Evolutionary conservation across 2,888 invertebrate genomes (phyloP), one percentile per base, ranked within the genome.

Genomic region (Cephus pulcher): DNA sequence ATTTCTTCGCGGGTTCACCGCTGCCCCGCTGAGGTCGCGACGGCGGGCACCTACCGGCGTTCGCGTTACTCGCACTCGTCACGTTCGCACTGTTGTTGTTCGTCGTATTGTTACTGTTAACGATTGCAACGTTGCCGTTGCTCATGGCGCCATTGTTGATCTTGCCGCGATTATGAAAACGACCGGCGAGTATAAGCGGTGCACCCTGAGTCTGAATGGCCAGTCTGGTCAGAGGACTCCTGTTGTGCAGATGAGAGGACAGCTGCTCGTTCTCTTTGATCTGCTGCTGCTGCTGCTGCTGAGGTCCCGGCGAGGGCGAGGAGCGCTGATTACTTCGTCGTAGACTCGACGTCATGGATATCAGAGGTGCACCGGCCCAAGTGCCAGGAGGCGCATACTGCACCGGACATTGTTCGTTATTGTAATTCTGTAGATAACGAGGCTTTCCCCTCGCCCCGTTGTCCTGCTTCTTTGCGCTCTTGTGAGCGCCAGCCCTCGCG

Each of bases 201-300:
- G 95, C 96, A 73, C 97, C 97, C 90, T 96, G 96, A 9, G 96
- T 96, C 91, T 97, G 97, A 88, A 96, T 95, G 23, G 96, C 96
- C 82, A 97, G 92, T 86, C 96, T 94, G 12, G 96, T 95, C 82
- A 97, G 94, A 73, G 95, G 94, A 83, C 94, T 90, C 35, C 89
- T 93, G 78, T 86, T 88, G 77, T 88, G 89, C 78, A 86, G 79
- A 82, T 88, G 87, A 79, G 82, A 78, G 79, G 85, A 83, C 75
- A 79, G 75, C 80, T 80, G 80, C 80, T 83, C 80, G 80, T 83
- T 80, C 76, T 83, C 78, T 82, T 87, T 85, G 76, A 81, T 75
- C 71, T 78, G 81, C 37, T 86, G 84, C 34, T 83, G 85, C 40
- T 83, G 83, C 37, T 78, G 78, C n/a, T 81, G 82, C 69, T 87